A percentile compares a stretch with the other conserved stretches of the same genome.
These are phyloP conservation scores for Masticophis lateralis DNA, from an alignment of 2,797 vertebrate genomes.

Conservation along the genomic window DNA sequence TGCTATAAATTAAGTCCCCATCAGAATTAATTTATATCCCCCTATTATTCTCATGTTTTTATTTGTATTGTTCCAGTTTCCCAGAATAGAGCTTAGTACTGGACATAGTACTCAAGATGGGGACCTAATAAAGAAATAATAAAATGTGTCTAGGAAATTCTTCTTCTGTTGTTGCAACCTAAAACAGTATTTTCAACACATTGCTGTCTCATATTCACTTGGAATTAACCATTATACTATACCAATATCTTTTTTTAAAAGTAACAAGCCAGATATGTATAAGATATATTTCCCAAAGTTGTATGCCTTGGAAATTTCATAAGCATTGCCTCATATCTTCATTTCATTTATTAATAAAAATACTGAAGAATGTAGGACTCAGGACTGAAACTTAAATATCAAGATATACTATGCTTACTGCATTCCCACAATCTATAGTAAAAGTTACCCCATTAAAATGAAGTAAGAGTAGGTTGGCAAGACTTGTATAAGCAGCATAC, in stretches of 20 bases:
- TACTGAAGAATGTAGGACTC: too few species aligned
- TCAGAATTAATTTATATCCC: too few species aligned
- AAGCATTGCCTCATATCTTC: background rate
- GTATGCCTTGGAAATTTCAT: background rate
- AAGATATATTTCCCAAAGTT: background rate
- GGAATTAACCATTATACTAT: background rate
- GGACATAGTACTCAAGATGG: too few species aligned
- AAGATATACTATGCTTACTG: background rate
- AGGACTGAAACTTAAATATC: background rate
- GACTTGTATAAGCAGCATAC: background rate
- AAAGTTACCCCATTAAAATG: background rate
- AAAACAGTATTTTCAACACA: background rate
- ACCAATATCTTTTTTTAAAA: too few species aligned
- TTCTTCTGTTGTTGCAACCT: background rate
- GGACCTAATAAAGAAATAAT: background rate
- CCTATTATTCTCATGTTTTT: too few species aligned
- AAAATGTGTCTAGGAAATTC: background rate
- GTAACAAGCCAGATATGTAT: background rate
- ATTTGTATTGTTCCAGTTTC: too few species aligned
- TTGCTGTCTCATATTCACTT: background rate
- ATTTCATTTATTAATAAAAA: too few species aligned
- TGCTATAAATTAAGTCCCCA: too few species aligned
- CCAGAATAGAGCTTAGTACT: too few species aligned
- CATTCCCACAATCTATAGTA: background rate
- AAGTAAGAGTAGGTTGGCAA: background rate